Evolutionary conservation across 1,140 invertebrate genomes (phyloP).

Genomic region (Xylocopa sonorina): DNA sequence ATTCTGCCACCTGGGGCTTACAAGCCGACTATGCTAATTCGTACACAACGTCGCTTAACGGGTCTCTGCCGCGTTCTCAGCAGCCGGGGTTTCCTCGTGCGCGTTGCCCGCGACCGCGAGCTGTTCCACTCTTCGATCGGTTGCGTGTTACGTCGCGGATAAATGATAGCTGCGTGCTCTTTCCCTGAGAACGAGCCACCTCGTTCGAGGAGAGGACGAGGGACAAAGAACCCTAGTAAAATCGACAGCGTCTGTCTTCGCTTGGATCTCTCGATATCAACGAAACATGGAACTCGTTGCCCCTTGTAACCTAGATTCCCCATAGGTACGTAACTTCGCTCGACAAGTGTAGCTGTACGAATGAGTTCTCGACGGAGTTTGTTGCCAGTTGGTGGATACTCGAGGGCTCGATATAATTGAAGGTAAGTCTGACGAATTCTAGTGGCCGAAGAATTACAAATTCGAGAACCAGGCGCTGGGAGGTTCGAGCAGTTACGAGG

Average conservation of each 20-base stretch:
- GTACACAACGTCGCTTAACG: constrained; percentile 44
- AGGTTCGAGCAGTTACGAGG: background rate
- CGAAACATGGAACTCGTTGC: no score
- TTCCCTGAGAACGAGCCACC: no score
- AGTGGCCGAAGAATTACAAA: background rate
- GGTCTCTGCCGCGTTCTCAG: constrained; percentile 15
- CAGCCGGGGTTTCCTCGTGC: constrained; percentile 14
- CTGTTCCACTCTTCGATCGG: background rate
- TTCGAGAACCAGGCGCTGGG: background rate
- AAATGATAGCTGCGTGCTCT: background rate
- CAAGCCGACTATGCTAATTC: constrained; percentile 29
- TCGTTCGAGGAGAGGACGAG: no score
- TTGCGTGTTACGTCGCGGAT: background rate
- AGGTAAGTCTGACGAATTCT: background rate
- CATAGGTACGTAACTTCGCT: background rate
- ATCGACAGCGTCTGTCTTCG: no score
- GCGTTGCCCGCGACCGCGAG: background rate
- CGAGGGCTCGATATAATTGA: constrained; percentile 7
- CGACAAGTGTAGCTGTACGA: no score
- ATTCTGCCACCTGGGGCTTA: constrained; percentile 43
- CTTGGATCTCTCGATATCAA: no score
- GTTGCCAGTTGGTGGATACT: background rate
- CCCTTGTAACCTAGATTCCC: no score
- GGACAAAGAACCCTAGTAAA: no score
- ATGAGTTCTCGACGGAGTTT: background rate